These are phyloP conservation scores for Lithophane leautieri DNA, from an alignment of 2,888 invertebrate species.

Conservation along the genomic window DNA sequence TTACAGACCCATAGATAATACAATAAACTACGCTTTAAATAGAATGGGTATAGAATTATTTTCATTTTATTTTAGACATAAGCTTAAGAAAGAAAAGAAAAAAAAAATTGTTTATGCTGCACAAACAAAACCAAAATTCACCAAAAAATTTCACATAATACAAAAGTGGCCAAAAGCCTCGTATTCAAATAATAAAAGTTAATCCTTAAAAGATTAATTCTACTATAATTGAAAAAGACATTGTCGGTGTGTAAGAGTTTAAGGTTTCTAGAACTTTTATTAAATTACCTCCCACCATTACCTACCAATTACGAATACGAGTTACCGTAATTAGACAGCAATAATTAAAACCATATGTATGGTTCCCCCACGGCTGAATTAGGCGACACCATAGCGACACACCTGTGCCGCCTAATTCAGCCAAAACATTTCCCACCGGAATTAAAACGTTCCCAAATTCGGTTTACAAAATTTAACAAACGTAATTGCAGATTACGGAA, in stretches of 20 bases:
- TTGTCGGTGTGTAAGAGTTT: not conserved
- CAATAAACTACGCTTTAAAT: not conserved
- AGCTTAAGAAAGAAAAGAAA: too few species aligned
- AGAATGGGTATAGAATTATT: not conserved
- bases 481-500: conserved; percentile 56
- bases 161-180: too few species aligned
- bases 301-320: conserved; percentile 1
- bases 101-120: too few species aligned
- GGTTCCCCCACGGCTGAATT: conserved; percentile 3
- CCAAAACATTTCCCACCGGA: conserved; percentile 38
- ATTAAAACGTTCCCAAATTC: conserved; percentile 50
- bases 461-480: conserved; percentile 37
- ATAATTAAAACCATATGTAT: conserved; percentile 45
- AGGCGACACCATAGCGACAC: too few species aligned
- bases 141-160: too few species aligned
- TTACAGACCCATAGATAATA: conserved; percentile 3
- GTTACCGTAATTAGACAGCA: conserved; percentile 8
- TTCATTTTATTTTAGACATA: not conserved
- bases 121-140: too few species aligned
- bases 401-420: conserved; percentile 46
- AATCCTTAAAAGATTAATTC: not conserved
- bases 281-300: not conserved
- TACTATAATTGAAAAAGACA: not conserved
- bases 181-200: too few species aligned
- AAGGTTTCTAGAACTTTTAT: not conserved